Conservation (phyloP, 2,113 vertebrate species). For the Poeciliopsis retropinna region DNA sequence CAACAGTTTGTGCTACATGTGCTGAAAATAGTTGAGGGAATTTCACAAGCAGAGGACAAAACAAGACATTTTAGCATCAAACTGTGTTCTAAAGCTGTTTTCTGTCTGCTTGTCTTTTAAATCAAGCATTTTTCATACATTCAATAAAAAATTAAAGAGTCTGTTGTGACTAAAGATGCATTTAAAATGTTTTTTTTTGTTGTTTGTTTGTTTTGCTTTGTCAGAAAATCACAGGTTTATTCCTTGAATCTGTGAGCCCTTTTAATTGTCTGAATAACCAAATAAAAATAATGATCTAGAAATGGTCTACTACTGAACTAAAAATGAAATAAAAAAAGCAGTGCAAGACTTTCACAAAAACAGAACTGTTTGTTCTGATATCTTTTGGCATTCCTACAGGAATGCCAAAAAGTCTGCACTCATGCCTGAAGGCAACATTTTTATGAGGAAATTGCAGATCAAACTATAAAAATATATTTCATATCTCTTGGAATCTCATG, state of each 20-base stretch:
- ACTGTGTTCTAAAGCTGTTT: too few species aligned
- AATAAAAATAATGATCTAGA: background rate
- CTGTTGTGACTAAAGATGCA: background rate
- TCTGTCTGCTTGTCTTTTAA: too few species aligned
- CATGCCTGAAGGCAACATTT: background rate
- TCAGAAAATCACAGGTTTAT: background rate
- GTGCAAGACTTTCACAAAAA: background rate
- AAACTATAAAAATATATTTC: background rate
- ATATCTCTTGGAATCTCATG: background rate
- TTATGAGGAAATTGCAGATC: background rate
- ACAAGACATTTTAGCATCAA: too few species aligned
- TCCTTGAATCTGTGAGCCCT: too few species aligned
- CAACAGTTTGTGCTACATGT: too few species aligned
- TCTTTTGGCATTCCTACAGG: too few species aligned
- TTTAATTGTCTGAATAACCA: background rate
- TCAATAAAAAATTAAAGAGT: too few species aligned
- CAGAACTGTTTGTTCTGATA: too few species aligned
- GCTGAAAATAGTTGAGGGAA: too few species aligned
- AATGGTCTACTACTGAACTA: background rate
- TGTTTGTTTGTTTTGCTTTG: background rate
- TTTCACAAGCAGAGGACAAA: too few species aligned
- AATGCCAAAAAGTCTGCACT: background rate
- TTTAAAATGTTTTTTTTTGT: background rate
- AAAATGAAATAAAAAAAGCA: background rate
- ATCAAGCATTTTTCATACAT: too few species aligned